Base-by-base conservation (phyloP, 2,113 vertebrate species). In the Labrus mixtus region DNA sequence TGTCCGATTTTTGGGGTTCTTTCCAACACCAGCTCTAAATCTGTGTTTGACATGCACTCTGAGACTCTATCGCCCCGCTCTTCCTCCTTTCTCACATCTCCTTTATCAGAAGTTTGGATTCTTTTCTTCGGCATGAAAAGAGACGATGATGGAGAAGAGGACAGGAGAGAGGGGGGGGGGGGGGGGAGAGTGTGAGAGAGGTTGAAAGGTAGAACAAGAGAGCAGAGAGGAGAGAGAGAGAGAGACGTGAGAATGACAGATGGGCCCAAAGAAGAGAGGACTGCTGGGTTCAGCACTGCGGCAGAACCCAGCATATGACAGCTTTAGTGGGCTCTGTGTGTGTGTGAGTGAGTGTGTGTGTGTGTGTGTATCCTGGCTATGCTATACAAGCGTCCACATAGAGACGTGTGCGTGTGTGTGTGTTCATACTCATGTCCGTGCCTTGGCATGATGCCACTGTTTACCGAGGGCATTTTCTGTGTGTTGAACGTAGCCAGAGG, bases 281-380 rank as follows among this genome's bases (percentile, higher is more conserved):
- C 82, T 82, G 79, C 77, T 83, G 82, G 88, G 83, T 89, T 90
- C 88, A 91, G 85, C 85, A 85, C 88, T 88, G 88, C 88, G 65
- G 88, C 88, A 90, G 79, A 85, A 70, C 79, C 6, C 33, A 87
- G 77, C 89, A 89, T 90, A 89, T 91, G 91, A 91, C 87, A 84
- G 81, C 79, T 76, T 90, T 79, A 82, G 72, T 61, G 72, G 72
- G 65, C 62, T 84, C 25, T 45, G 17, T 59, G 72, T 41, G 63
- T 60, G 15, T 12, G 53, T 54, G 62, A n/a, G n/a, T n/a, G n/a
- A n/a, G n/a, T n/a, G n/a, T 45, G 17, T 59, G 72, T 41, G 63
- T 60, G 15, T 12, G 53, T 54, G 62, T 78, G 64, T 60, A 10
- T 70, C 22, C 43, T 69, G 37, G 54, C 67, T 51, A 29, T 51